These are phyloP conservation scores for Chrysaora quinquecirrha DNA, from an alignment of 30 jellyfish, hydroid and myxozoan species.

Conservation along the genomic window DNA sequence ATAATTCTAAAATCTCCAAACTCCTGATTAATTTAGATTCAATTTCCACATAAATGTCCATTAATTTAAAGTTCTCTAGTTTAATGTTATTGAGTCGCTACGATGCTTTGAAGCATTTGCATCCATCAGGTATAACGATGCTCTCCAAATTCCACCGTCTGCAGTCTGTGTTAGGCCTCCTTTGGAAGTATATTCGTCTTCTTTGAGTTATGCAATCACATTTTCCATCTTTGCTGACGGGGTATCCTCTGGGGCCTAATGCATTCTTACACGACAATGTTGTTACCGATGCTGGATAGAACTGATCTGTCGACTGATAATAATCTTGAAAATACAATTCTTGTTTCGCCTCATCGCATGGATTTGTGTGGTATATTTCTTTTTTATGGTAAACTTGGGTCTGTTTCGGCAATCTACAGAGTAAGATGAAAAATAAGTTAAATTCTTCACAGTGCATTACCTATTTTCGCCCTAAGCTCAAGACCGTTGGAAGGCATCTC, in stretches of 20 bases:
- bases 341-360: conserved; percentile 27
- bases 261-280: conserved; percentile 6
- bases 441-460: no score
- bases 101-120: conserved; percentile 20
- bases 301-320: conserved; percentile 12
- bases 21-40: neutral
- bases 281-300: conserved; percentile 31
- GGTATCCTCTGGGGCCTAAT: conserved; percentile 38
- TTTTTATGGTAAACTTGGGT: neutral
- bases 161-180: conserved; percentile 32
- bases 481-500: no score
- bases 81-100: neutral
- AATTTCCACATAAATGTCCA: neutral
- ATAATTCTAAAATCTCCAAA: neutral
- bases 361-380: conserved; percentile 10
- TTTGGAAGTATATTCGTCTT: conserved; percentile 24
- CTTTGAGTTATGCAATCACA: conserved; percentile 36
- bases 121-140: conserved; percentile 34
- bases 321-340: conserved; percentile 2
- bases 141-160: conserved; percentile 30
- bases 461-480: no score
- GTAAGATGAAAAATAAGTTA: no score
- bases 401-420: neutral
- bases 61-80: neutral
- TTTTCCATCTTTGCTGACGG: conserved; percentile 33